Evolutionary conservation across 23 tunicate species (phyloP).

Genomic region (Corella eumyota): DNA sequence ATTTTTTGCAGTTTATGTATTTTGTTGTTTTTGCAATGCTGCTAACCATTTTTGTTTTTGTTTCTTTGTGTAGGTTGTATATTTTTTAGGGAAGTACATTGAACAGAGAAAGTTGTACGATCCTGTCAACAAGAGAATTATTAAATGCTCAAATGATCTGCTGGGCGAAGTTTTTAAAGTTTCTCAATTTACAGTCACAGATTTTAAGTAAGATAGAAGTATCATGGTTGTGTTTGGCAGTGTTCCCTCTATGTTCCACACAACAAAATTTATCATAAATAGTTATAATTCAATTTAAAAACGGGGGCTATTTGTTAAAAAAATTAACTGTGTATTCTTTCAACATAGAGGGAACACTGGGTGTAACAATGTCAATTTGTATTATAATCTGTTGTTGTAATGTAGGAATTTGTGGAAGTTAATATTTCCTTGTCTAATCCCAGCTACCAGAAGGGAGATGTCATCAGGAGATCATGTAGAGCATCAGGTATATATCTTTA

Average conservation of each 20-base stretch:
- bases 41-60: neutral
- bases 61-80: conserved; percentile 24
- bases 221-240: too few species aligned
- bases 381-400: too few species aligned
- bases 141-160: conserved; percentile 55
- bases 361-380: too few species aligned
- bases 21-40: too few species aligned
- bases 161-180: conserved; percentile 67
- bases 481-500: conserved; percentile 3
- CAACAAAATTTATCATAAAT: too few species aligned
- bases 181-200: conserved; percentile 36
- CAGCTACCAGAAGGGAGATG: conserved; percentile 28
- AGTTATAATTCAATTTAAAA: too few species aligned
- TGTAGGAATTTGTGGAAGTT: conserved; percentile 56
- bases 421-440: conserved; percentile 34
- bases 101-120: conserved; percentile 51
- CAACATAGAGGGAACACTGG: too few species aligned
- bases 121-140: conserved; percentile 36
- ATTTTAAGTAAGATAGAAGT: conserved; percentile 29
- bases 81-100: conserved; percentile 56
- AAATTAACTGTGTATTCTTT: too few species aligned
- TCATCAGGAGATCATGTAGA: neutral
- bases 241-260: too few species aligned
- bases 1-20: too few species aligned
- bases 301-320: too few species aligned